These are phyloP conservation scores for Rhynchomys soricoides DNA, from an alignment of 2,113 vertebrate genomes.

Conservation along the genomic window DNA sequence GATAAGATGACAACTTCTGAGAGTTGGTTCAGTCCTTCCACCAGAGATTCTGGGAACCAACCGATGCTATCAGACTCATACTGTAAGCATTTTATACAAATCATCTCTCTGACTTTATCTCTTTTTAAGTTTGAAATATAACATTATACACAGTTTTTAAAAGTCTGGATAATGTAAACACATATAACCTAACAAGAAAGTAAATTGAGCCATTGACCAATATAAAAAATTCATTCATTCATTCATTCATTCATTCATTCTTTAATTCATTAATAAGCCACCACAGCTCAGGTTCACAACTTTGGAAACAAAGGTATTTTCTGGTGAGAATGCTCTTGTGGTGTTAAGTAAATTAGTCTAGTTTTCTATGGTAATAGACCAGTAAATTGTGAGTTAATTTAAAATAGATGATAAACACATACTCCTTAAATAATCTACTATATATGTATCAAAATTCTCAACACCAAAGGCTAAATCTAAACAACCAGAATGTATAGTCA, in stretches of 20 bases:
- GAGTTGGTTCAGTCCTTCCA: background rate
- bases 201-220: background rate
- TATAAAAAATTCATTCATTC: background rate
- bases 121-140: background rate
- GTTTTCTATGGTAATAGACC: background rate
- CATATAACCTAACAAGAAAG: background rate
- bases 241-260: too few relatives aligned
- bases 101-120: background rate
- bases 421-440: background rate
- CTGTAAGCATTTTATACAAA: background rate
- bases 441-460: background rate
- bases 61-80: background rate
- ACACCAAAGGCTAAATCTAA: background rate
- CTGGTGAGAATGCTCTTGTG: background rate
- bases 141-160: background rate
- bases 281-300: background rate
- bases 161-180: constrained; percentile 1
- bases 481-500: background rate
- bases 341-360: background rate
- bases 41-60: background rate
- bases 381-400: background rate
- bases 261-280: background rate
- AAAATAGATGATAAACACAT: background rate
- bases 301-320: background rate
- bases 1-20: background rate